These are phyloP conservation scores for Orthonyx spaldingii DNA, from an alignment of 2,113 vertebrate species.

Conservation along the genomic window DNA sequence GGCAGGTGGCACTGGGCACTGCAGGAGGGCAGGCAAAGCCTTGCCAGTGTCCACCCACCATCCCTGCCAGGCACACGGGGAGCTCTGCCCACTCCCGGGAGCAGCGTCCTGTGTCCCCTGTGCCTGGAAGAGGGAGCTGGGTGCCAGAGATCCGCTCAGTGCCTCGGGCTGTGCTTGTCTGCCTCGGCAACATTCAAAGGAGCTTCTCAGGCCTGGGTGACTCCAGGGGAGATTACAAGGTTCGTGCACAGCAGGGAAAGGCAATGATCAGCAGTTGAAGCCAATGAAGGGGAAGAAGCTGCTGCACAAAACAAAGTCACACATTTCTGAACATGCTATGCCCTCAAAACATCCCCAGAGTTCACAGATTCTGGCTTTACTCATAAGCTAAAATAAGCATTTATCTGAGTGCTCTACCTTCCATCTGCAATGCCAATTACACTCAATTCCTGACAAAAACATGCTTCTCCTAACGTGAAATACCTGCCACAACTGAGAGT, in stretches of 20 bases:
- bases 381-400: background rate
- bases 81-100: background rate
- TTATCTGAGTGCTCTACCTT: background rate
- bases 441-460: background rate
- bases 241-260: background rate
- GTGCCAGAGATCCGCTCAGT: background rate
- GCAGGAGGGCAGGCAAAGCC: background rate
- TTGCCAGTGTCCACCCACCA: background rate
- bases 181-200: background rate
- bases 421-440: background rate
- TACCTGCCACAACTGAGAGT: background rate
- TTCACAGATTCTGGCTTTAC: background rate
- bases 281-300: background rate
- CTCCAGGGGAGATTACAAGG: background rate
- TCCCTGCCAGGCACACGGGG: background rate
- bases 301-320: background rate
- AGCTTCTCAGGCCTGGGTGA: background rate
- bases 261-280: background rate
- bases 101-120: accelerated
- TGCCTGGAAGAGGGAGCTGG: background rate
- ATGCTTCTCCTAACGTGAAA: background rate
- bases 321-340: background rate
- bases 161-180: background rate
- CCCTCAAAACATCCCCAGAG: background rate
- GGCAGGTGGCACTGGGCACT: background rate